Evolutionary conservation across 2,888 invertebrate species (phyloP), one percentile per base, ranked within the genome.

Genomic region (Cistogaster globosa): DNA sequence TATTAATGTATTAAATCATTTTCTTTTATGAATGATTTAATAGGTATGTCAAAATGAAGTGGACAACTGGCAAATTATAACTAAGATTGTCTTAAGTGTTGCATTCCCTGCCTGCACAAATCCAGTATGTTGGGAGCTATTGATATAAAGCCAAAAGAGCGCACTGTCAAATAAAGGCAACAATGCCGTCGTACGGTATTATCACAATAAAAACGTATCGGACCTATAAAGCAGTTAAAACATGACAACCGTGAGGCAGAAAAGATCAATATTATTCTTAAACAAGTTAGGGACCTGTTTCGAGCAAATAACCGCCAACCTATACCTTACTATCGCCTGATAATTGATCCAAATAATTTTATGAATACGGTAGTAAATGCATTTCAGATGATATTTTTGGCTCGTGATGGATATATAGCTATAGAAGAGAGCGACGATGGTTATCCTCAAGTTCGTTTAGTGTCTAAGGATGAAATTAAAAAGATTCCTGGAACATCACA

Each of bases 341-440:
- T 95, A 55, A 91, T 94, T 71, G 93, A 95, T 91, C 94, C 94
- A 0, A 88, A 90, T 0, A 92, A 93, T 88, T 95, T 94, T n/a
- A n/a, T n/a, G n/a, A n/a, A n/a, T n/a, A n/a, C n/a, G n/a, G n/a
- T n/a, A n/a, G n/a, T n/a, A n/a, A 95, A 95, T 90, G 93, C 94
- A 86, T 93, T 95, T 88, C 94, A 95, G 89, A 92, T 94, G 78
- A 93, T 95, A 0, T 95, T 95, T 91, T 91, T 95, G 65, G 90
- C 94, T 7, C 92, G 93, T 84, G 94, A 95, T 90, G 94, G 94
- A 51, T 90, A 90, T 32, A 90, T 94, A 8, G 89, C 90, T 78
- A 89, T 95, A 60, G 91, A 91, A 83, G 91, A 92, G 82, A 93
- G 94, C 89, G 71, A 83, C 0, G 92, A 91, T 87, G 89, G 88